Evolutionary conservation across 2,797 vertebrate genomes (phyloP), one percentile per base, ranked within the genome.

Genomic region (Brotula barbata): DNA sequence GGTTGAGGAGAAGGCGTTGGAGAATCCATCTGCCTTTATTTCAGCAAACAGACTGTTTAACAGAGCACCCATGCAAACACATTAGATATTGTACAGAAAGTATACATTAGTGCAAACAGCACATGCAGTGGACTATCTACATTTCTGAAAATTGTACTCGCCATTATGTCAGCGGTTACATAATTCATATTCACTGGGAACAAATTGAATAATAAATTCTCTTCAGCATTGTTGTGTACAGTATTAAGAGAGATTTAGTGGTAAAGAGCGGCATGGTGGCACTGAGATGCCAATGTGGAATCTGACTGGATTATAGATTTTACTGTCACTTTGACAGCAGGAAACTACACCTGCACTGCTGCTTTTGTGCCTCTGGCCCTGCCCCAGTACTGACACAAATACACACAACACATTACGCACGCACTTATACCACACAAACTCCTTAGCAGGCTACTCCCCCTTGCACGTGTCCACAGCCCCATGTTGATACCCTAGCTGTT

Each of bases 401-500:
- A 79, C 79, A 82, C 64, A 42, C 53, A 48, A 62, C 50, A 41
- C 41, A 64, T 73, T 64, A 51, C 63, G 70, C 60, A 58, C 19
- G 12, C 77, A 74, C 71, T 75, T 58, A 57, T 55, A 77, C 59
- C 62, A 77, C 67, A 84, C 77, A 63, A 77, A 87, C 85, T 86
- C 81, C 61, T 37, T 60, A 77, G 76, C 80, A 77, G 80, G 78
- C 79, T 81, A 88, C 89, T 76, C 88, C 88, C 87, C 85, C 84
- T 88, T 89, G 87, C 89, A 89, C 87, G 84, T 90, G 89, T 88
- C 88, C 85, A 86, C 85, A 89, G 83, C 90, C 89, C 88, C 89
- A 89, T 91, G 90, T 90, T 88, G 88, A 88, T 89, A 91, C 90
- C 88, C 88, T 89, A 84, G 89, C 90, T 90, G 90, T 90, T 92